phyloP scores from a whole-genome alignment of 2,113 vertebrate genomes.

The Theristicus caerulescens region DNA sequence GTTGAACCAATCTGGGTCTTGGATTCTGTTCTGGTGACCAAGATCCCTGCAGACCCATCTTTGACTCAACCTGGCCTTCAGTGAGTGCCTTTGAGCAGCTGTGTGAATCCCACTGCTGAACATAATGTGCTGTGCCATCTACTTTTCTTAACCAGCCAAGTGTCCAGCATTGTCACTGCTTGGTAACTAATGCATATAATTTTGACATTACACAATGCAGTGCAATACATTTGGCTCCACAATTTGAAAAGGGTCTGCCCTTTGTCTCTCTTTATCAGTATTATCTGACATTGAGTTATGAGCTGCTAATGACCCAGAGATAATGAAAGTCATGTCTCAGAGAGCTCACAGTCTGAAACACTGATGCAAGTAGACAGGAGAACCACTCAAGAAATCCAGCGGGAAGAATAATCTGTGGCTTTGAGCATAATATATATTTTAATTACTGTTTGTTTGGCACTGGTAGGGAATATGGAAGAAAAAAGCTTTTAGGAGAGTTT shows the following conservation, averaged over 20 bases:
- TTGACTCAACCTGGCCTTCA: background rate
- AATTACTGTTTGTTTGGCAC: slow-evolving; percentile 51
- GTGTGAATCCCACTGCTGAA: background rate
- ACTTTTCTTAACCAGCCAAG: background rate
- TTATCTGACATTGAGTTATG: slow-evolving; percentile 61
- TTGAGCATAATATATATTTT: slow-evolving; percentile 52
- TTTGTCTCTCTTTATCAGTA: slow-evolving; percentile 58
- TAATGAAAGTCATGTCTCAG: slow-evolving; percentile 58
- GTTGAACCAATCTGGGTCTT: background rate
- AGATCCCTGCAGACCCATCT: background rate
- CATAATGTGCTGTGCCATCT: background rate
- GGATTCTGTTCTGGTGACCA: background rate
- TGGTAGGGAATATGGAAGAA: slow-evolving; percentile 6
- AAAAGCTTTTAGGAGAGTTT: slow-evolving; percentile 31
- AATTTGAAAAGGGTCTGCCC: slow-evolving; percentile 54
- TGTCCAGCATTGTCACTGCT: background rate
- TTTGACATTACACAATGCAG: slow-evolving; percentile 42
- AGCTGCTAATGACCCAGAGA: slow-evolving; percentile 65
- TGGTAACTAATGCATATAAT: background rate
- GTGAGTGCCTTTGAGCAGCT: background rate
- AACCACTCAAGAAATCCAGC: slow-evolving; percentile 58
- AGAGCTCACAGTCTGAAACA: slow-evolving; percentile 41
- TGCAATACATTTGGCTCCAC: slow-evolving; percentile 28
- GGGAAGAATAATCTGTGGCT: slow-evolving; percentile 54
- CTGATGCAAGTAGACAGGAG: slow-evolving; percentile 49